Base-by-base conservation (phyloP, 1,140 invertebrate species). In the Neodiprion virginianus region DNA sequence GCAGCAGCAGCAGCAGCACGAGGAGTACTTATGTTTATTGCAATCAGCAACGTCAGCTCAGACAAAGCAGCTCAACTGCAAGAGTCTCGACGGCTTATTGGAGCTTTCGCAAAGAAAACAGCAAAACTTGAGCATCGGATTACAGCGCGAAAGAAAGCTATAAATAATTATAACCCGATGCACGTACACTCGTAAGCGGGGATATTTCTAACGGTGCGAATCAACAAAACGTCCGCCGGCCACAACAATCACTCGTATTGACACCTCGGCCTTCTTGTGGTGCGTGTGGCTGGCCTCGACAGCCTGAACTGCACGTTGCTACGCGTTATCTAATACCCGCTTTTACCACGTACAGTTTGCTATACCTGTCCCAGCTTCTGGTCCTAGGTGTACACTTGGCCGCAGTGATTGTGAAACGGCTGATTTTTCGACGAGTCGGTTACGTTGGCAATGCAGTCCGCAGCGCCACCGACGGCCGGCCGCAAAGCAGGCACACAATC, bases 191-290 rank as follows among this genome's bases (percentile, higher is more conserved):
- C 28, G 5, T 40, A 40, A 40, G 28, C 28, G 28, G 28, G 5
- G 11, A 12, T 61, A 61, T 61, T 61, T 61, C 53, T 61, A 17
- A 17, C 53, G 11, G 53, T 17, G 53, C n/a, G 53, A 61, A 61
- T 61, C 53, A 61, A 61, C 53, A 61, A 61, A 61, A 12, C 53
- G 53, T 61, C 11, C 53, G n/a, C 7, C 4, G n/a, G 53, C 53
- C 53, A 61, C 53, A 61, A 61, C 53, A 61, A 61, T 61, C 53
- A 61, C 53, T 61, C 53, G 53, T 61, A 61, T 61, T 61, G 53
- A 61, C 53, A 61, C 53, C 53, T 61, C 53, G 53, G 53, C n/a
- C 53, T 17, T 61, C 11, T 61, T 61, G 53, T 12, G 53, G 11
- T 61, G 53, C 28, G 28, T 40, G 28, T 40, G 28, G 53, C 53